Conservation (phyloP, 2,113 vertebrate species). For the Donacobius atricapilla region DNA sequence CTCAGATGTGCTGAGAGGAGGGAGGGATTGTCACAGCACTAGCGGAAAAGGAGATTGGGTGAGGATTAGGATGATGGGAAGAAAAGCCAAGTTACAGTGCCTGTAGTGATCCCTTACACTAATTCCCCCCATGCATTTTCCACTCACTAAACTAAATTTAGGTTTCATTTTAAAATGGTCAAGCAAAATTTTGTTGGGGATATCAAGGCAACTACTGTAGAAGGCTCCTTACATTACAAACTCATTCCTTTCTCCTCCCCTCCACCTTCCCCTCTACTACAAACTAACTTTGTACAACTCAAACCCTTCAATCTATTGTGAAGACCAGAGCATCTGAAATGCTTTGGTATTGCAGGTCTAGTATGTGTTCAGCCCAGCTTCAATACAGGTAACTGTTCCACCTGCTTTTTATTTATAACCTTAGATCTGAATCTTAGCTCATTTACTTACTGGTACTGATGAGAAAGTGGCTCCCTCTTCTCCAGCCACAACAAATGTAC, state of each 20-base stretch:
- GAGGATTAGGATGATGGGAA: background rate
- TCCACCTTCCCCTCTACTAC: background rate
- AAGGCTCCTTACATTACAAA: background rate
- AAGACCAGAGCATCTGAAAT: background rate
- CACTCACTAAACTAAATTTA: background rate
- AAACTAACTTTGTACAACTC: background rate
- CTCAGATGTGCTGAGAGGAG: background rate
- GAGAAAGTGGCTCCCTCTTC: background rate
- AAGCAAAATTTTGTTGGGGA: background rate
- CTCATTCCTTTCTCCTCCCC: background rate
- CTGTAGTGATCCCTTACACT: background rate
- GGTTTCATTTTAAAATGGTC: background rate
- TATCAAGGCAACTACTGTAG: background rate
- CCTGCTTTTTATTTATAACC: background rate
- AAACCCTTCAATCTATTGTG: background rate
- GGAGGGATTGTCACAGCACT: background rate
- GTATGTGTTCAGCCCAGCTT: background rate
- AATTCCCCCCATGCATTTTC: background rate
- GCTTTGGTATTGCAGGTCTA: background rate
- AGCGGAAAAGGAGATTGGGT: background rate
- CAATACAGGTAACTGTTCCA: background rate
- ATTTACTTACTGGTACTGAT: background rate
- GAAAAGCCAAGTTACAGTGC: background rate
- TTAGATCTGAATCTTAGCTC: background rate
- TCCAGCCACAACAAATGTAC: background rate